phyloP scores from a whole-genome alignment of 2,113 vertebrate species.

The Miniopterus natalensis region DNA sequence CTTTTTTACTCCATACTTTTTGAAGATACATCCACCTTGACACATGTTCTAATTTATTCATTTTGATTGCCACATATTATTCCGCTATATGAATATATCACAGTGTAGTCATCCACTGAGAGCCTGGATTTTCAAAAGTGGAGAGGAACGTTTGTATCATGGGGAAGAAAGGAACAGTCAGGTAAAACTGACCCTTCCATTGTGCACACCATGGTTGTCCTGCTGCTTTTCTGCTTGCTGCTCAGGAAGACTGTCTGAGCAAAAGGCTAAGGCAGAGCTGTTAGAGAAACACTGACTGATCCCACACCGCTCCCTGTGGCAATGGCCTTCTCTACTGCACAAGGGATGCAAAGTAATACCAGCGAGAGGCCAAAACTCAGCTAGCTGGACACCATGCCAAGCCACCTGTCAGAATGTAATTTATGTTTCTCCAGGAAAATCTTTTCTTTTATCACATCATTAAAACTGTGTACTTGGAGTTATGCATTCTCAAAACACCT shows the following conservation, averaged over 20 bases:
- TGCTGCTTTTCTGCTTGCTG: background rate
- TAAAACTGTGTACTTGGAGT: background rate
- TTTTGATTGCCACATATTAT: background rate
- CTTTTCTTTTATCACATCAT: background rate
- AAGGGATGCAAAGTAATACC: conserved; percentile 8
- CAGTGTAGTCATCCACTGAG: background rate
- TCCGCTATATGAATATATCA: background rate
- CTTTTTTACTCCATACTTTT: background rate
- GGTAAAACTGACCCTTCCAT: background rate
- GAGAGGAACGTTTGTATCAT: background rate
- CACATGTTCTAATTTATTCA: background rate
- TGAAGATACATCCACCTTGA: background rate
- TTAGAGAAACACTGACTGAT: accelerated
- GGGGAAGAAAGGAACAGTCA: background rate
- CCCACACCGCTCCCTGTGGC: background rate
- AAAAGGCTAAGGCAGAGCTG: background rate
- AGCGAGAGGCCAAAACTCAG: conserved; percentile 35
- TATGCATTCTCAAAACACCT: background rate
- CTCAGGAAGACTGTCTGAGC: background rate
- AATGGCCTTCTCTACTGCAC: background rate
- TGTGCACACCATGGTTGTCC: background rate
- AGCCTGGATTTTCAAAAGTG: conserved; percentile 19
- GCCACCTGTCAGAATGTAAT: conserved; percentile 29
- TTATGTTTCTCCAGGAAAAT: conserved; percentile 47
- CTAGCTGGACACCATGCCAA: background rate